These are phyloP conservation scores for Scaeva pyrastri DNA, from an alignment of 2,888 invertebrate genomes.

Conservation along the genomic window DNA sequence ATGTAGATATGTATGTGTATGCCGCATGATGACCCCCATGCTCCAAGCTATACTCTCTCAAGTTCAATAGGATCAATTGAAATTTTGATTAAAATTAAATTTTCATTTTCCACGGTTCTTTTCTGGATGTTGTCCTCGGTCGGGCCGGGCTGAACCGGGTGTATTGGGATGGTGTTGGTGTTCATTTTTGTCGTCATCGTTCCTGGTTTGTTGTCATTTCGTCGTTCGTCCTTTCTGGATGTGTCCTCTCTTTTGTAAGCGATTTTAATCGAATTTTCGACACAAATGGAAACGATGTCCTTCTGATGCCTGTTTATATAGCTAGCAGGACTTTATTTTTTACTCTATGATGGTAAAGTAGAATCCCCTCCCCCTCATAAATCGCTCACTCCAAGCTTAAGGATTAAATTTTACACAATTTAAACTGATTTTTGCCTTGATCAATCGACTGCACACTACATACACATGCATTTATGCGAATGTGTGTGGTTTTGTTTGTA, in stretches of 20 bases:
- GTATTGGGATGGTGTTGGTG: not conserved
- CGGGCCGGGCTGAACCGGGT: not conserved
- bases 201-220: no score
- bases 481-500: conserved; percentile 40
- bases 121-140: conserved; percentile 21
- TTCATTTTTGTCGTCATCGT: conserved; percentile 9
- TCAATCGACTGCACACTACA: no score
- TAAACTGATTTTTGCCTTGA: conserved; percentile 29
- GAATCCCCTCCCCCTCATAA: not conserved
- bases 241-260: conserved; percentile 62
- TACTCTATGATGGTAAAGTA: not conserved
- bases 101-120: conserved; percentile 73
- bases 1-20: not conserved
- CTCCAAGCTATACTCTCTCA: conserved; percentile 52
- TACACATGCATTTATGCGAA: conserved; percentile 19
- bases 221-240: conserved; percentile 17
- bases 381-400: not conserved
- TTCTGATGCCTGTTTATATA: conserved; percentile 60
- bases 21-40: conserved; percentile 28
- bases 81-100: conserved; percentile 76
- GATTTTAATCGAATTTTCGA: conserved; percentile 75
- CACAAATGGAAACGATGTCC: conserved; percentile 70
- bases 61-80: conserved; percentile 76
- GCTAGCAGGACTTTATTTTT: conserved; percentile 16
- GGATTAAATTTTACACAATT: conserved; percentile 66